Base-by-base conservation (phyloP, 2,113 vertebrate genomes). In the Oncorhynchus nerka region DNA sequence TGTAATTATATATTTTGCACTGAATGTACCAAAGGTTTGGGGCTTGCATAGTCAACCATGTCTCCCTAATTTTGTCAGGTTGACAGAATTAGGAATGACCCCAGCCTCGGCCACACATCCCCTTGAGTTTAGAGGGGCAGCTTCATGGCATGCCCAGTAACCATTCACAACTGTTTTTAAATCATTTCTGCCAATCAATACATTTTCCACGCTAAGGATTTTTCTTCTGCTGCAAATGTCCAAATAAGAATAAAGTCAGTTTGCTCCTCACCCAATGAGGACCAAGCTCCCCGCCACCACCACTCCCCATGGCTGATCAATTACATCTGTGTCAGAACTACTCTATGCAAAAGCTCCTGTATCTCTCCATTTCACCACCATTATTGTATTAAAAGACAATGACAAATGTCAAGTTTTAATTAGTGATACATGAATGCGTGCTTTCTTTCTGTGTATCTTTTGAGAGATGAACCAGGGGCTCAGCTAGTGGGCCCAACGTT, bases 341-440 rank as follows among this genome's bases (percentile, higher is more conserved):
- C 88, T 90, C 90, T 92, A 92, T 92, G 91, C 91, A 92, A 92
- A 55, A 90, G 88, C 88, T 90, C 88, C 89, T 89, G 87, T 90
- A 73, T 91, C 85, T 90, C 82, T 90, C 81, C 88, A 90, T 91
- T 89, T 89, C 89, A 91, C 89, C 77, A 76, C 68, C 28, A 90
- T 88, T 88, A 91, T 90, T 91, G 90, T 91, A 92, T 91, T 91
- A 90, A 91, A 91, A 91, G 83, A 90, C 49, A 89, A 8, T 28
- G 19, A 86, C 81, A 89, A 84, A 83, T 83, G 77, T 80, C 70
- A 83, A 80, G 79, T 80, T 86, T 88, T 85, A 77, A 89, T 85
- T 59, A 71, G 71, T 65, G 62, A 84, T 11, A 79, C 15, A 34
- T 19, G 66, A 78, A 16, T 71, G 22, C 45, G 12, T 85, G 75